phyloP scores from a whole-genome alignment of 2,888 invertebrate genomes.

The Ditylenchus weischeri region DNA sequence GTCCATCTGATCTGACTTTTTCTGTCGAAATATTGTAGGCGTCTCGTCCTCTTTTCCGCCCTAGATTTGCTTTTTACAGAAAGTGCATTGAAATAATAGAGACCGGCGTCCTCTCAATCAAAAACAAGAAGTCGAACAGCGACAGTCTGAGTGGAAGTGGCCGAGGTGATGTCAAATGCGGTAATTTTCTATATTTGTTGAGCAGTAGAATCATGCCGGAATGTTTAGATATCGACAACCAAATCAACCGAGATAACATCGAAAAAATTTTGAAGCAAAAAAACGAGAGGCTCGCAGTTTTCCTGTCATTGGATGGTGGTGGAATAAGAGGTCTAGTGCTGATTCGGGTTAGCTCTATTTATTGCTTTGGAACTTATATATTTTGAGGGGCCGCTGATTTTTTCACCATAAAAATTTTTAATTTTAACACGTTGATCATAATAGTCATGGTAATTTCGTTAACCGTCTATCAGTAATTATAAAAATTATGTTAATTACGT shows the following conservation, averaged over 20 bases:
- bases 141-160: conserved; percentile 7
- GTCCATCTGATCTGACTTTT: not conserved
- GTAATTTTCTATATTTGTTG: not conserved
- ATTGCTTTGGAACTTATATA: no score
- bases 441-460: no score
- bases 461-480: no score
- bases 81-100: conserved; percentile 15
- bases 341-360: conserved; percentile 42
- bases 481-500: no score
- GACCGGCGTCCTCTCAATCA: not conserved
- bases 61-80: not conserved
- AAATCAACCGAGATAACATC: conserved; percentile 3
- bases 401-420: no score
- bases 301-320: conserved; percentile 86
- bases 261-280: conserved; percentile 2
- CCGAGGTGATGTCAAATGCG: conserved; percentile 1
- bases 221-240: conserved; percentile 3
- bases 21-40: conserved; percentile 4
- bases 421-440: no score
- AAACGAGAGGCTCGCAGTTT: conserved; percentile 36
- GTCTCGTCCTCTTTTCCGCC: not conserved
- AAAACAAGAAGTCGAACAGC: not conserved
- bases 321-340: conserved; percentile 75
- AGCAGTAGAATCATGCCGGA: no score
- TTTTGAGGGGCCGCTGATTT: no score